These are phyloP conservation scores for Periparus ater DNA, from an alignment of 2,797 vertebrate species.

Conservation along the genomic window DNA sequence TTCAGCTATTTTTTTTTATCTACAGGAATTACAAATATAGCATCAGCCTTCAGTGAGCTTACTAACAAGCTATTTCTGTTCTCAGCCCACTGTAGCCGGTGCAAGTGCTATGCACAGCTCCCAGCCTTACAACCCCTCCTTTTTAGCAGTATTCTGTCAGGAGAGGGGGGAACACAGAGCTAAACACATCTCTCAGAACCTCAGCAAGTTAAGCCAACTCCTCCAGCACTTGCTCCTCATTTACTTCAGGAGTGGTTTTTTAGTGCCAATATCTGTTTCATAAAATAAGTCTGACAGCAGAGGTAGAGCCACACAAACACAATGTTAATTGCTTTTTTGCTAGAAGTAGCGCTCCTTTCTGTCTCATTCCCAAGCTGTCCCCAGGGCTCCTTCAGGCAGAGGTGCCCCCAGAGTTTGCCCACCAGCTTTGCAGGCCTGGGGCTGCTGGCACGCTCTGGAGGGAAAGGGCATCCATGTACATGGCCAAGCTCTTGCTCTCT, in stretches of 20 bases:
- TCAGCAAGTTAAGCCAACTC: not conserved
- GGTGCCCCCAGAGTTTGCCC: not conserved
- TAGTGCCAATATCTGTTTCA: not conserved
- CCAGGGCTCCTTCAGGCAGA: not conserved
- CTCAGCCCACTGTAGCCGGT: not conserved
- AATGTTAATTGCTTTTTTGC: conserved; percentile 45
- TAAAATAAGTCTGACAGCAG: not conserved
- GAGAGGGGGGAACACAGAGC: not conserved
- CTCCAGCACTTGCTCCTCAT: not conserved
- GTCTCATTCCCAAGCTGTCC: not conserved
- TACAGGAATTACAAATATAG: not conserved
- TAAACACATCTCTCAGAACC: not conserved
- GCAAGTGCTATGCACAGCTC: not conserved
- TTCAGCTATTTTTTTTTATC: not conserved
- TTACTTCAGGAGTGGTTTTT: not conserved
- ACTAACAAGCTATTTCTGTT: conserved; percentile 12
- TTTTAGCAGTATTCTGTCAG: not conserved
- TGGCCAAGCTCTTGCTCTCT: not conserved
- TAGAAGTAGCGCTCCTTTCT: conserved; percentile 33
- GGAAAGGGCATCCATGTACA: fast-evolving
- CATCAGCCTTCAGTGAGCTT: not conserved
- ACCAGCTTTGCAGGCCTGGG: not conserved
- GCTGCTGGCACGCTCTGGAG: not conserved
- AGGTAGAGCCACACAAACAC: conserved; percentile 26
- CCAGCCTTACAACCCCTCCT: not conserved